Evolutionary conservation across 92 coral and sea anemone species (phyloP), one percentile per base, ranked within the genome.

Genomic region (Metridium senile): DNA sequence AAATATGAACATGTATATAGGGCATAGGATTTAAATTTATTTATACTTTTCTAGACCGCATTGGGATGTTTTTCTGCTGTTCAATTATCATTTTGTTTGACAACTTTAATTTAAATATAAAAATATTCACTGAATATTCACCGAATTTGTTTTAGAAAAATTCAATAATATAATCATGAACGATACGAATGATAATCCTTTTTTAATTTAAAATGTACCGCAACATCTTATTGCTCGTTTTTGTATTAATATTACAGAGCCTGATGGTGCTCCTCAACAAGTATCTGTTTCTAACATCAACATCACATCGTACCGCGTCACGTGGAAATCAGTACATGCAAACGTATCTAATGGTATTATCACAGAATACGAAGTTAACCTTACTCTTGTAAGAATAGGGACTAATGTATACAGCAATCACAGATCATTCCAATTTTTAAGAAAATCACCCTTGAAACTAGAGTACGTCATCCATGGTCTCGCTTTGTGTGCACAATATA

Each of bases 251-350:
- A 47, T 71, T 53, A 1, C 1, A 71, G 76, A 27, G 19, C 76
- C 76, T 53, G 76, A 31, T 2, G 39, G 64, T 25, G 34, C 76
- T 32, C 28, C 31, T 22, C 51, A 53, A 53, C 43, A 71, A 71
- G 64, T 71, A 34, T 53, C 61, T 29, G 52, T 20, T 43, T 51
- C 20, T 18, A 59, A 59, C 8, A 59, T 59, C 29, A 59, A 59
- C 65, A 26, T 26, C 28, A 26, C 65, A 59, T 17, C 29, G 30
- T 59, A 59, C 65, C 22, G 13, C 22, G 31, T 59, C 30, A 21
- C 28, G 30, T 59, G 65, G 29, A 21, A 26, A 19, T 3, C 29
- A 17, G 65, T 59, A 59, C 65, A 1, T 17, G 2, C 11, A 59
- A 6, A 59, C 65, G 26, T 59, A 26, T 1, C 30, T 1, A 59